Conservation (phyloP, 1,140 invertebrate genomes). For the Mactra quadrangularis region DNA sequence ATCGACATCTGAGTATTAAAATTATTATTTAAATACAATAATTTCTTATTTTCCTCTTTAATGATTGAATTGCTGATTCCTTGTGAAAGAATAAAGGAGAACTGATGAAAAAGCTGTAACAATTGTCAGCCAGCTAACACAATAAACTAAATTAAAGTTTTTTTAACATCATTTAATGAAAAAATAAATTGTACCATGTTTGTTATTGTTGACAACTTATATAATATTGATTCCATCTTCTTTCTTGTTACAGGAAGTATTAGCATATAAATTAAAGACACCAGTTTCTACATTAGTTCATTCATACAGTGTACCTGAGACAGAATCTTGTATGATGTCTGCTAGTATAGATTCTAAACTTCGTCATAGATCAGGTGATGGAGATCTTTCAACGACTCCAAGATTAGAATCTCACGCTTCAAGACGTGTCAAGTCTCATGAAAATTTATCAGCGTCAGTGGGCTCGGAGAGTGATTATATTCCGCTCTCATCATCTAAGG, state of each 20-base stretch:
- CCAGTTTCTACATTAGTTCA: not conserved
- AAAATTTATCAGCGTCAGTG: slow-evolving; percentile 61
- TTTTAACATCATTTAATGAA: too few species aligned
- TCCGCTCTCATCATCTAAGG: slow-evolving; percentile 42
- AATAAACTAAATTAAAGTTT: too few species aligned
- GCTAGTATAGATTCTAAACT: slow-evolving; percentile 30
- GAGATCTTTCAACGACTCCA: slow-evolving; percentile 57
- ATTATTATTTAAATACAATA: too few species aligned
- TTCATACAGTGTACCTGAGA: not conserved
- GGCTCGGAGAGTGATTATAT: slow-evolving; percentile 36
- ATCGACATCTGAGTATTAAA: too few species aligned
- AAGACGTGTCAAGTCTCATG: slow-evolving; percentile 70
- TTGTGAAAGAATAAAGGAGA: too few species aligned
- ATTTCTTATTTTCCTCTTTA: too few species aligned
- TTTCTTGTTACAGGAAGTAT: slow-evolving; percentile 84
- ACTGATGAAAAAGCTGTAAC: too few species aligned
- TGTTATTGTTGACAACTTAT: too few species aligned
- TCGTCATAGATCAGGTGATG: slow-evolving; percentile 63
- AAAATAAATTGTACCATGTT: too few species aligned
- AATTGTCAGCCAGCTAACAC: too few species aligned
- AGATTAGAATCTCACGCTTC: slow-evolving; percentile 36
- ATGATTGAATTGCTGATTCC: too few species aligned
- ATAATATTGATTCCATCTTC: not conserved
- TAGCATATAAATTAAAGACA: slow-evolving; percentile 85
- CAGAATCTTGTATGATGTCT: not conserved